A percentile compares a stretch with the other conserved stretches of the same genome.
These are phyloP conservation scores for Staurois parvus DNA, from an alignment of 2,797 vertebrate species.

Conservation along the genomic window DNA sequence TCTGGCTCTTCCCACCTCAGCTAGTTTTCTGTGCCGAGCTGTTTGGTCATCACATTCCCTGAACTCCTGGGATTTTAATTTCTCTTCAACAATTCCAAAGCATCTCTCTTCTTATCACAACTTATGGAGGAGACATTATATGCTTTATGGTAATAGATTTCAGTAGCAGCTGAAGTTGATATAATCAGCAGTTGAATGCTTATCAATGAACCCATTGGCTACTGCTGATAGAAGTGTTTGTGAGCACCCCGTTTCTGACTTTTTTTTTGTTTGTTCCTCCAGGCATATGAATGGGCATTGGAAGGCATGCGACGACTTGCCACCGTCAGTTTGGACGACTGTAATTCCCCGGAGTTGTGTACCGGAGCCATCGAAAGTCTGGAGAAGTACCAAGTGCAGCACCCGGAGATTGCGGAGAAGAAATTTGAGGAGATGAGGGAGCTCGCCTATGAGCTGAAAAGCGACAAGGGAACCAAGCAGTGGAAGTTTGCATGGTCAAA, in stretches of 20 bases:
- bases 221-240: background rate
- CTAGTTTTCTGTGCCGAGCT: background rate
- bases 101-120: constrained; percentile 47
- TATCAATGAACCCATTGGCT: background rate
- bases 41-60: background rate
- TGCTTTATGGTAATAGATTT: constrained; percentile 25
- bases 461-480: constrained; percentile 84
- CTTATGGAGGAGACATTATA: constrained; percentile 55
- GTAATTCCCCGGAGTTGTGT: constrained; percentile 75
- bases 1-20: background rate
- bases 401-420: constrained; percentile 80
- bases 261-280: constrained; percentile 56
- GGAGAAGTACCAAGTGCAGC: constrained; percentile 82
- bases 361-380: constrained; percentile 78
- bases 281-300: constrained; percentile 88
- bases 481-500: constrained; percentile 89
- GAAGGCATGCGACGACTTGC: constrained; percentile 88
- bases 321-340: constrained; percentile 85
- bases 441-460: constrained; percentile 83
- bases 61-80: background rate
- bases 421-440: constrained; percentile 90
- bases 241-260: background rate
- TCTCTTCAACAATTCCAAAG: background rate
- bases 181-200: background rate
- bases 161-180: background rate